phyloP scores from a whole-genome alignment of 2,888 invertebrate genomes.

The Spisula solida region DNA sequence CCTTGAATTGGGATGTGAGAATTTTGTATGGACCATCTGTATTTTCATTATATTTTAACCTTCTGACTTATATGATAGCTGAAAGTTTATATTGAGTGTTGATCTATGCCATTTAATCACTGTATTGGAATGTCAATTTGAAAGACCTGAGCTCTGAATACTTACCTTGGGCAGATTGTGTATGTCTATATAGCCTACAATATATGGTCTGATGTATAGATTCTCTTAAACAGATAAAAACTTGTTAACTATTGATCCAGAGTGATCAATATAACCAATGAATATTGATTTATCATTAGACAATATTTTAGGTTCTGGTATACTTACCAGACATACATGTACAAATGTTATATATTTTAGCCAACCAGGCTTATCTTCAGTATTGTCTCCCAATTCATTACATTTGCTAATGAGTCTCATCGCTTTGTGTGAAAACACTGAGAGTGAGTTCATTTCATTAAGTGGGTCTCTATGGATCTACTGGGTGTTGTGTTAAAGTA shows the following conservation, averaged over 20 bases:
- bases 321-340: neutral
- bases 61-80: neutral
- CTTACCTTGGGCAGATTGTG: neutral
- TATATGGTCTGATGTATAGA: neutral
- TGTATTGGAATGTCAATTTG: neutral
- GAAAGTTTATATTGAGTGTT: slow-evolving; percentile 19
- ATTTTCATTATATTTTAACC: neutral
- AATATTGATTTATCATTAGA: slow-evolving; percentile 3
- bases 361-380: neutral
- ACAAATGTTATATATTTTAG: neutral
- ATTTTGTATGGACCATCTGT: too few species aligned
- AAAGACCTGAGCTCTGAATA: neutral
- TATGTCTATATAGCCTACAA: neutral
- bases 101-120: neutral
- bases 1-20: too few species aligned
- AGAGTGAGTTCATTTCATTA: slow-evolving; percentile 6
- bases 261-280: neutral
- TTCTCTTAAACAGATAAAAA: neutral
- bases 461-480: slow-evolving; percentile 6
- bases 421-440: neutral
- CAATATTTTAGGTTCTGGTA: neutral
- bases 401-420: neutral
- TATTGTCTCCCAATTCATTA: neutral
- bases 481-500: neutral
- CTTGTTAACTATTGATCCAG: slow-evolving; percentile 1